Evolutionary conservation across 2,113 vertebrate genomes (phyloP).

Genomic region (Chauna torquata): DNA sequence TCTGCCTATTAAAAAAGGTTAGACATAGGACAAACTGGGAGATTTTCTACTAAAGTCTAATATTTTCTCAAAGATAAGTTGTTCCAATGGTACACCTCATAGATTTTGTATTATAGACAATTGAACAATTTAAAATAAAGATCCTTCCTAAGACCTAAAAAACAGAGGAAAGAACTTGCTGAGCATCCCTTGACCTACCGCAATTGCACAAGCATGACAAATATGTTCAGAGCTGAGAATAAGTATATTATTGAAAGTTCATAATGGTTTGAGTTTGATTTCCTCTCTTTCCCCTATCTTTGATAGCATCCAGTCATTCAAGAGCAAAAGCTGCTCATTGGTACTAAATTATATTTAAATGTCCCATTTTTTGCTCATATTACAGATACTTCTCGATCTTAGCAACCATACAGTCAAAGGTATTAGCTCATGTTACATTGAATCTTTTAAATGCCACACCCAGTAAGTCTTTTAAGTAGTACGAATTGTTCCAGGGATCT

Average conservation of each 20-base stretch:
- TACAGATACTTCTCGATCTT: background rate
- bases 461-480: background rate
- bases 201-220: background rate
- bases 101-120: background rate
- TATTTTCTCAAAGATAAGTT: background rate
- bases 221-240: background rate
- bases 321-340: background rate
- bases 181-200: background rate
- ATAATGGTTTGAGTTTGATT: background rate
- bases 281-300: background rate
- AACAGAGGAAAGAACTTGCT: background rate
- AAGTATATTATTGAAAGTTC: background rate
- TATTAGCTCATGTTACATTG: background rate
- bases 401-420: background rate
- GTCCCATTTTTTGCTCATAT: background rate
- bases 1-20: background rate
- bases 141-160: background rate
- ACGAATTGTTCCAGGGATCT: background rate
- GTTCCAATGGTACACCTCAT: background rate
- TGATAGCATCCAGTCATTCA: background rate
- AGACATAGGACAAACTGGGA: background rate
- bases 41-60: background rate
- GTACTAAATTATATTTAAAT: constrained; percentile 1
- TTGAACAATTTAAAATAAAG: background rate
- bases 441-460: background rate